phyloP scores from a whole-genome alignment of 2,113 vertebrate genomes.

The Panurus biarmicus region DNA sequence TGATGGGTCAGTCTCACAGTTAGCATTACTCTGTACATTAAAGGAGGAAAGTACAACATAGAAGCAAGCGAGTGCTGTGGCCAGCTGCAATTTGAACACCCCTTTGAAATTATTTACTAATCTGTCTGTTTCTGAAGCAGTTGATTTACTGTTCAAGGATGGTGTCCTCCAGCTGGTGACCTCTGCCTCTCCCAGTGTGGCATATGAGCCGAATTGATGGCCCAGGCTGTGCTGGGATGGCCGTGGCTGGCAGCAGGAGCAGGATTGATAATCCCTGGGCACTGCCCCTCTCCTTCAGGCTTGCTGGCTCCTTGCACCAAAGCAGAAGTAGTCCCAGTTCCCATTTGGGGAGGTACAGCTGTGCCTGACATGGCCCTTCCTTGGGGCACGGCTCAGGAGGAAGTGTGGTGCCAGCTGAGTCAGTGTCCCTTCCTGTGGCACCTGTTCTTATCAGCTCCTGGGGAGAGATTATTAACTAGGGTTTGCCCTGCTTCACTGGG shows the following conservation, averaged over 20 bases:
- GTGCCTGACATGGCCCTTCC: accelerated
- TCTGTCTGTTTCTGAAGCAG: background rate
- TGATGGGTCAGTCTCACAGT: background rate
- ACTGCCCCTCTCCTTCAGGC: background rate
- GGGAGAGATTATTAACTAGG: background rate
- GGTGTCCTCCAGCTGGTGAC: background rate
- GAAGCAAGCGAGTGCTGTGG: background rate
- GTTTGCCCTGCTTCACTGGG: background rate
- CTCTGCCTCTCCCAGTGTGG: background rate
- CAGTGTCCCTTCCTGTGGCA: slow-evolving; percentile 23
- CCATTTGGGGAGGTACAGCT: background rate
- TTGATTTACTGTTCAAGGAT: background rate
- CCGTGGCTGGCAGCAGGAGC: background rate
- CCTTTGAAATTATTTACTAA: background rate
- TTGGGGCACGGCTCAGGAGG: background rate
- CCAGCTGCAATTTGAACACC: background rate
- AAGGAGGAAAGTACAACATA: background rate
- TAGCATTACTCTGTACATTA: background rate
- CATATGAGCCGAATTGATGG: background rate
- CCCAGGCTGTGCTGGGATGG: accelerated
- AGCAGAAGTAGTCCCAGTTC: background rate
- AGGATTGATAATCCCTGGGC: accelerated
- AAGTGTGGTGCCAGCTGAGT: background rate
- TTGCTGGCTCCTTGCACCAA: background rate
- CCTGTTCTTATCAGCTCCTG: background rate